Conservation (phyloP, 2,797 vertebrate genomes). For the Tachyglossus aculeatus region DNA sequence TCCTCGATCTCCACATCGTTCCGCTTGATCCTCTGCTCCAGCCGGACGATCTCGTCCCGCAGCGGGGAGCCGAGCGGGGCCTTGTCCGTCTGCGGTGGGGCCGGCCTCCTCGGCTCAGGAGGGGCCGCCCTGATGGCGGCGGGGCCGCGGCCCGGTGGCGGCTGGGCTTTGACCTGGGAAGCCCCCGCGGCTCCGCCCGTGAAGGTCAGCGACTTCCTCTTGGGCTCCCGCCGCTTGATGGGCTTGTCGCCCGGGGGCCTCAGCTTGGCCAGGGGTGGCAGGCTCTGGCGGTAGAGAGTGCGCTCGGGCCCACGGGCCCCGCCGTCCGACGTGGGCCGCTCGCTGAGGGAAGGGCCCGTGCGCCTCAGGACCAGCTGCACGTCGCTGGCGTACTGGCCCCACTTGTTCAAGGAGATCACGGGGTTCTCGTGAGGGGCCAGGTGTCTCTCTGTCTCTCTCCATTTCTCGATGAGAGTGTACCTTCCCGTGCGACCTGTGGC, state of each 20-base stretch:
- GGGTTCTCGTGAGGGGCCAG: slow-evolving; percentile 94
- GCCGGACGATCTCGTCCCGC: slow-evolving; percentile 86
- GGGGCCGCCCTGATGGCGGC: slow-evolving; percentile 80
- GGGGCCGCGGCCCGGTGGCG: slow-evolving; percentile 85
- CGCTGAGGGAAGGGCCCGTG: slow-evolving; percentile 92
- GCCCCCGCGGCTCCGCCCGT: slow-evolving; percentile 92
- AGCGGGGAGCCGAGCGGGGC: slow-evolving; percentile 79
- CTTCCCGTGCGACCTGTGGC: slow-evolving; percentile 92
- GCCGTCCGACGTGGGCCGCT: slow-evolving; percentile 90
- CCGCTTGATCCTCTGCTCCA: slow-evolving; percentile 92
- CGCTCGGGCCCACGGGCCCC: slow-evolving; percentile 87
- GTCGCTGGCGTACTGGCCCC: slow-evolving; percentile 97
- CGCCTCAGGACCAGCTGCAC: slow-evolving; percentile 94
- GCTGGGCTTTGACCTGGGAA: slow-evolving; percentile 82
- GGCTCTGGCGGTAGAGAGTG: slow-evolving; percentile 91
- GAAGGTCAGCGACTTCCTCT: slow-evolving; percentile 95
- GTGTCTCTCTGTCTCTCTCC: slow-evolving; percentile 94
- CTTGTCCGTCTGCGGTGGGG: slow-evolving; percentile 89
- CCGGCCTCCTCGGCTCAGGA: slow-evolving; percentile 87
- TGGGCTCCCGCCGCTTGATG: slow-evolving; percentile 90
- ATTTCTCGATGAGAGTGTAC: slow-evolving; percentile 96
- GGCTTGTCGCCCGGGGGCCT: slow-evolving; percentile 86
- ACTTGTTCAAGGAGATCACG: slow-evolving; percentile 93
- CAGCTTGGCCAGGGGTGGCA: slow-evolving; percentile 93
- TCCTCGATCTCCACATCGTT: slow-evolving; percentile 96